Evolutionary conservation across 2,888 invertebrate species (phyloP), one percentile per base, ranked within the genome.

Genomic region (Heteromyza rotundicornis): DNA sequence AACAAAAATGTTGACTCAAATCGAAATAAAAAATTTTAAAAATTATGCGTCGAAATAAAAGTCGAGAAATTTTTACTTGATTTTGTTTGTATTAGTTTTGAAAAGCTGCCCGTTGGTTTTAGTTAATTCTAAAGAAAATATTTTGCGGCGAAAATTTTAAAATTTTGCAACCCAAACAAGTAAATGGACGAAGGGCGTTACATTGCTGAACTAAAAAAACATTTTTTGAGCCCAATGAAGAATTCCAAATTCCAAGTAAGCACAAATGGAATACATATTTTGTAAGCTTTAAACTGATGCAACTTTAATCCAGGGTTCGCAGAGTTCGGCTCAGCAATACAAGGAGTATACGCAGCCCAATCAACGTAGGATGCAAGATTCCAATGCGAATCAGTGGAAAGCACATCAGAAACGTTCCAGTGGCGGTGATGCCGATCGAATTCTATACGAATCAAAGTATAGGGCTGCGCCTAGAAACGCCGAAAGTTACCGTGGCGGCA

Each of bases 341-440:
- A 44, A 5, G 17, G n/a, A n/a, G n/a, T n/a, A n/a, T n/a, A n/a
- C n/a, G n/a, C n/a, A n/a, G n/a, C n/a, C n/a, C n/a, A n/a, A n/a
- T 14, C 59, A 60, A 19, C 56, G 60, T 47, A 60, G 60, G 19
- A 22, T 44, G 10, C 57, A 50, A 1, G 60, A 60, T 12, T 20
- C 14, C 36, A 51, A 56, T 10, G 12, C 17, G n/a, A 16, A 20
- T 23, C 22, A 16, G 22, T 24, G 19, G 17, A 47, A 10, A 20
- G 54, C 2, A 20, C n/a, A n/a, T n/a, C n/a, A n/a, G n/a, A n/a
- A n/a, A n/a, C 58, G 24, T 19, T 57, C 23, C 1, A 64, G 64
- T 55, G 69, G 69, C 27, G 69, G 70, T n/a, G 69, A 70, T 59
- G 68, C 69, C 17, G 68, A 70, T 59, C 64, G 69, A 17, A 27